Base-by-base conservation (phyloP, 2,113 vertebrate species). In the Telmatochromis sp. region DNA sequence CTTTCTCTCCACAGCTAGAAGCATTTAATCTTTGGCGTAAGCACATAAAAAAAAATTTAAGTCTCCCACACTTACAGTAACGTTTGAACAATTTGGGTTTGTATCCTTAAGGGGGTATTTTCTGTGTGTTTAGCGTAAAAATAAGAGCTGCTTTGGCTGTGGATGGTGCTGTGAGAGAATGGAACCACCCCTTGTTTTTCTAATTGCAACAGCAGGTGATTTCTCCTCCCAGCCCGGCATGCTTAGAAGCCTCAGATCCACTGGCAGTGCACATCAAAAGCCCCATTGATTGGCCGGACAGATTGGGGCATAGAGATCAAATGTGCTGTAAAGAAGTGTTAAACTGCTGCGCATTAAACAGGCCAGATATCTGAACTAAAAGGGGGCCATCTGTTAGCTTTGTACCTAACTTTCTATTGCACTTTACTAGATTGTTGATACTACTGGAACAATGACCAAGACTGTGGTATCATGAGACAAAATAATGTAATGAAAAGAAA, bases 261-360 rank as follows among this genome's bases (percentile, higher is more conserved):
- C 82, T 94, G 91, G 88, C 92, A 91, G 90, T 15, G 15, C 88
- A 91, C 92, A 92, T 94, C 94, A 95, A 95, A 96, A 93, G 93
- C 73, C 83, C 88, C 92, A 93, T 94, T 95, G 95, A 96, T 92
- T 91, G 83, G 83, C 68, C 5, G 14, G 81, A 94, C 95, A 96
- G 94, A 95, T 93, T 95, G 95, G 88, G 91, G 92, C 88, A 84
- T 89, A 92, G 93, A 94, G 94, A 95, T 95, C 93, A 95, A 95
- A 95, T 91, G 92, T 45, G 70, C 90, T 95, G 92, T 94, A 94
- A 95, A 95, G 94, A 94, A 93, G 94, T 94, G 94, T 94, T 95
- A 95, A 94, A 95, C 91, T 94, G 95, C 89, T 83, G 83, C 45
- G 75, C 91, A 89, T 94, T 93, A 91, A 95, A 93, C 80, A n/a